A percentile compares a stretch with the other conserved stretches of the same genome.
These are phyloP conservation scores for Anableps anableps DNA, from an alignment of 2,797 vertebrate genomes.

Conservation along the genomic window DNA sequence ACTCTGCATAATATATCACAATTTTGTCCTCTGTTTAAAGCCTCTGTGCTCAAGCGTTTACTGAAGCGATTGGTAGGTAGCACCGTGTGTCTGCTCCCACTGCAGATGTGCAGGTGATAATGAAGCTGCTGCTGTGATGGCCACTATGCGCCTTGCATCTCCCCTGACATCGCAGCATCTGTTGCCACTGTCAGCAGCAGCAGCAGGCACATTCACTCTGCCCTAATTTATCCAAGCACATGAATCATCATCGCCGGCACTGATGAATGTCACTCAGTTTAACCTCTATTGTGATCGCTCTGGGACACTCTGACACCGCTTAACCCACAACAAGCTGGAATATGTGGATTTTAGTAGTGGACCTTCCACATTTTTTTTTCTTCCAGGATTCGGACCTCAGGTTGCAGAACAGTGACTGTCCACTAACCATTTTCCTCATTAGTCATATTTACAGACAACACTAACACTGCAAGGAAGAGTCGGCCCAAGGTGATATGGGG, in stretches of 20 bases:
- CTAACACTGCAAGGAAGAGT: background rate
- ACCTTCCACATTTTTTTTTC: background rate
- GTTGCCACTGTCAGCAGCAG: conserved; percentile 47
- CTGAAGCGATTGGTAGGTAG: conserved; percentile 22
- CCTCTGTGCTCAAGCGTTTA: conserved; percentile 18
- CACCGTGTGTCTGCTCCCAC: conserved; percentile 16
- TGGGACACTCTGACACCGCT: conserved; percentile 38
- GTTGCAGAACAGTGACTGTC: background rate
- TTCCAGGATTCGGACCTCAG: background rate
- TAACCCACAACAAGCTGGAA: background rate
- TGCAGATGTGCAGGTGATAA: conserved; percentile 58
- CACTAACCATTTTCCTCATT: background rate
- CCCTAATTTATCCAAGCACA: conserved; percentile 39
- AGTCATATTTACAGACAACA: background rate
- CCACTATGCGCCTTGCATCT: background rate
- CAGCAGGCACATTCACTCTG: conserved; percentile 12
- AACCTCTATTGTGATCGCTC: conserved; percentile 52
- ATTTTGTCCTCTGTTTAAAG: background rate
- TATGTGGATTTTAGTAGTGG: background rate
- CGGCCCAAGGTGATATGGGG: background rate
- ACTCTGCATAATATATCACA: background rate
- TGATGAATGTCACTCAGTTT: conserved; percentile 49
- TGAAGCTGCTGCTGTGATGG: conserved; percentile 60
- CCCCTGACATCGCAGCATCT: conserved; percentile 57
- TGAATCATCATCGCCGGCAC: conserved; percentile 52